Evolutionary conservation across 2,888 invertebrate species (phyloP).

Genomic region (Pachycephus smyrnensis): DNA sequence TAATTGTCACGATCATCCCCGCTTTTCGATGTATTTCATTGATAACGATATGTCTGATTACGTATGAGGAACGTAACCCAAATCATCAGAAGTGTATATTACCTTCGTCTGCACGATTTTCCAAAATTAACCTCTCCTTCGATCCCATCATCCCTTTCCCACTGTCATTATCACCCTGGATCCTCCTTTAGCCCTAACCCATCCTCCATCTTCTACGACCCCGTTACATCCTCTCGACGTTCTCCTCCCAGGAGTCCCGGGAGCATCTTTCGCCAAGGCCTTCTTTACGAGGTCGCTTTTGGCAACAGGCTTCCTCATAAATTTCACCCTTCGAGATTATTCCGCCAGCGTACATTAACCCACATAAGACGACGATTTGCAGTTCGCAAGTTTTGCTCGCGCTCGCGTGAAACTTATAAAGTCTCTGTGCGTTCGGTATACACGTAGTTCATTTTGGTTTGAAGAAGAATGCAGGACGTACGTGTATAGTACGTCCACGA

Average conservation of each 20-base stretch:
- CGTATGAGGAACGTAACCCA: not conserved
- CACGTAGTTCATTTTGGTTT: not conserved
- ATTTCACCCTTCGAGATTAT: constrained; percentile 44
- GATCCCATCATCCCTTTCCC: constrained; percentile 21
- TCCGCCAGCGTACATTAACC: constrained; percentile 42
- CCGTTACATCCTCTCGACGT: constrained; percentile 9
- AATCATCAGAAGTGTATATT: too few species aligned
- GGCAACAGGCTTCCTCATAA: constrained; percentile 49
- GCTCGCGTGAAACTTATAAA: not conserved
- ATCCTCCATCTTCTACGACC: constrained; percentile 7
- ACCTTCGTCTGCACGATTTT: constrained; percentile 26
- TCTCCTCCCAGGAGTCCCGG: constrained; percentile 11
- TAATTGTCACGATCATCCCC: not conserved
- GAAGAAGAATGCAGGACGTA: too few species aligned
- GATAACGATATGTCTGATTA: not conserved
- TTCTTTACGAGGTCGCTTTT: constrained; percentile 42
- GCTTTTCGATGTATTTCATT: not conserved
- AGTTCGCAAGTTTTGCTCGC: constrained; percentile 31
- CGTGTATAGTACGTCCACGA: too few species aligned
- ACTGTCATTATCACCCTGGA: constrained; percentile 43
- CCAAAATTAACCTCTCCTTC: constrained; percentile 48
- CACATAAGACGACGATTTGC: constrained; percentile 47
- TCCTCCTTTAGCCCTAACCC: constrained; percentile 1
- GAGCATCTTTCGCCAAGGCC: constrained; percentile 7
- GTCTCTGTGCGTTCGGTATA: not conserved